phyloP scores from a whole-genome alignment of 2,888 invertebrate genomes.

The Isotomurus palustris region DNA sequence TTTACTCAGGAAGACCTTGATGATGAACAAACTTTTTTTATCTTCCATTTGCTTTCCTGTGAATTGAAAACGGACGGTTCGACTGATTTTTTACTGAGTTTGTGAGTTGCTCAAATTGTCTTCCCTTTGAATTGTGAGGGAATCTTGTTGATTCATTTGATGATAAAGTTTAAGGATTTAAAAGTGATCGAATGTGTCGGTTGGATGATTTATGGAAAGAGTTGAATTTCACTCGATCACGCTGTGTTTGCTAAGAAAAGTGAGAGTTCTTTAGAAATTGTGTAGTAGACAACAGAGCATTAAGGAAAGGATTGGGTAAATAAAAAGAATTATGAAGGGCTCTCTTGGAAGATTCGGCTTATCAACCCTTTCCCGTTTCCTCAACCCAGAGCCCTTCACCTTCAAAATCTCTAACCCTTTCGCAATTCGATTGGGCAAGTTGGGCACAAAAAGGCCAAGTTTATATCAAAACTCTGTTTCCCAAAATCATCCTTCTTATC shows the following conservation, averaged over 20 bases:
- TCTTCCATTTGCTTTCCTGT: neutral
- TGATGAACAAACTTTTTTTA: neutral
- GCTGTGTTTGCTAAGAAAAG: conserved; percentile 19
- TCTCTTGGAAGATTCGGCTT: conserved; percentile 1
- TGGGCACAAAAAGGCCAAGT: no score
- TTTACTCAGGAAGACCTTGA: neutral
- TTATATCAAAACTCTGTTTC: no score
- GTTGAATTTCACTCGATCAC: conserved; percentile 30
- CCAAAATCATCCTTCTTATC: no score
- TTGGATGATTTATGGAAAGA: conserved; percentile 35
- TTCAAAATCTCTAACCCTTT: no score
- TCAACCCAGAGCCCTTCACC: conserved; percentile 6
- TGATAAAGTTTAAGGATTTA: neutral
- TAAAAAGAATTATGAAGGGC: no score
- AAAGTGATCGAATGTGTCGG: conserved; percentile 13
- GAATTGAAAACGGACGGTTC: conserved; percentile 7
- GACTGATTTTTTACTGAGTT: neutral
- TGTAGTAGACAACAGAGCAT: no score
- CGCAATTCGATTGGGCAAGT: no score
- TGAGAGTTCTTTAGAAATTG: conserved; percentile 10
- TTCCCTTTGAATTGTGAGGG: neutral
- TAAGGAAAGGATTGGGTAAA: no score
- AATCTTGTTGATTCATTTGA: neutral
- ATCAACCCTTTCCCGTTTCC: neutral
- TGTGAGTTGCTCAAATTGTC: no score